Evolutionary conservation across 2,113 vertebrate species (phyloP).

Genomic region (Grantiella picta): DNA sequence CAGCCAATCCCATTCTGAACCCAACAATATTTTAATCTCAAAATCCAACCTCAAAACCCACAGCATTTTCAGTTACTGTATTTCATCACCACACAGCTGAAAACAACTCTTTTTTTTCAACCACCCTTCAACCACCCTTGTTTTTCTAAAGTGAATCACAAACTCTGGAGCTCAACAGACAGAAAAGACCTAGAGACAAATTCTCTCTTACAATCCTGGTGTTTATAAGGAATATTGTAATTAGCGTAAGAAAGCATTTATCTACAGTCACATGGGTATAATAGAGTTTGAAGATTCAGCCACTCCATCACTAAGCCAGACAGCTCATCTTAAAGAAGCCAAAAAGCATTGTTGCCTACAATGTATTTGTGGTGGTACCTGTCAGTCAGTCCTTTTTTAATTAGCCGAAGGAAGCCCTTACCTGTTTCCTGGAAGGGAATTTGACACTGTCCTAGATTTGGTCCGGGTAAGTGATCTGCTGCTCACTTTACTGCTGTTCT

Average conservation of each 20-base stretch:
- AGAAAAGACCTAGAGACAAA: conserved; percentile 22
- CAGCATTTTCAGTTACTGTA: conserved; percentile 67
- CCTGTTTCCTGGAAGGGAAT: neutral
- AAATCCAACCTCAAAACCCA: conserved; percentile 71
- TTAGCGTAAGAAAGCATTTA: neutral
- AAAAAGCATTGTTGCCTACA: neutral
- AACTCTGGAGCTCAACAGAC: conserved; percentile 39
- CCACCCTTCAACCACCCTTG: conserved; percentile 44
- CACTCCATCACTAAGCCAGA: neutral
- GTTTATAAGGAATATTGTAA: neutral
- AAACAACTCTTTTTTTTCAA: conserved; percentile 53
- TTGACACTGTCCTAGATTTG: neutral
- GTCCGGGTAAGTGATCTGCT: neutral
- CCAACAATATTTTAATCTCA: conserved; percentile 66
- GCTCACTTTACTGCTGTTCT: neutral
- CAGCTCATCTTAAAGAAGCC: neutral
- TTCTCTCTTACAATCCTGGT: neutral
- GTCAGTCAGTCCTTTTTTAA: neutral
- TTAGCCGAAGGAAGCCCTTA: neutral
- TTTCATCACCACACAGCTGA: conserved; percentile 61
- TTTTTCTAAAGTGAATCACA: conserved; percentile 60
- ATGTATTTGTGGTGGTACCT: neutral
- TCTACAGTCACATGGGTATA: neutral
- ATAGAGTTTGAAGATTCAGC: neutral
- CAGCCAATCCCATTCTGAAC: conserved; percentile 45